Evolutionary conservation across 2,888 invertebrate species (phyloP).

Genomic region (Tiphia femorata): DNA sequence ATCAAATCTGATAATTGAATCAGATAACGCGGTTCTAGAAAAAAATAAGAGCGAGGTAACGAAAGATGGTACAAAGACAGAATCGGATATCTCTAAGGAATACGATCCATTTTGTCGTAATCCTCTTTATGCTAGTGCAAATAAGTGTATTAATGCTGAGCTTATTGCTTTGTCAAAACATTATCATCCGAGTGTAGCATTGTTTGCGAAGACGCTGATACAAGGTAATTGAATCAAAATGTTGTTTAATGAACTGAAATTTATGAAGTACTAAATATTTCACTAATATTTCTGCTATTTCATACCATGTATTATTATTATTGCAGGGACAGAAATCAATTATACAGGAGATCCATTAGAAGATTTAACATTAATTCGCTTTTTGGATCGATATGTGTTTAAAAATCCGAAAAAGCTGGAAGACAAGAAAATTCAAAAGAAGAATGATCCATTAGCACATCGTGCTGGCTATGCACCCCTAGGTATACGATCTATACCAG

Average conservation of each 20-base stretch:
- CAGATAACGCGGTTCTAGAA: conserved; percentile 4
- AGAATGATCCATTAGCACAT: conserved; percentile 76
- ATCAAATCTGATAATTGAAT: conserved; percentile 42
- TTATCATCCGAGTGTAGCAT: conserved; percentile 91
- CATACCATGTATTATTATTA: background rate
- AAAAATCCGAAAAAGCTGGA: conserved; percentile 87
- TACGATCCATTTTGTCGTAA: conserved; percentile 84
- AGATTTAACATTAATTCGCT: conserved; percentile 91
- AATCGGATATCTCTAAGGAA: conserved; percentile 2
- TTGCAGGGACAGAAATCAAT: conserved; percentile 77
- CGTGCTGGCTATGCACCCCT: conserved; percentile 79
- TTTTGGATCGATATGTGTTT: conserved; percentile 95
- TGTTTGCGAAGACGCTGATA: conserved; percentile 87
- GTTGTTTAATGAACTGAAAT: background rate
- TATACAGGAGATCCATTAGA: conserved; percentile 95
- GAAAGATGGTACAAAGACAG: conserved; percentile 9
- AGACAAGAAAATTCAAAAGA: conserved; percentile 70
- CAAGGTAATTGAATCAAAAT: conserved; percentile 70
- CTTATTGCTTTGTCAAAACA: conserved; percentile 80
- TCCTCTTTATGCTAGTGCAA: conserved; percentile 86
- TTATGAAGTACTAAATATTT: background rate
- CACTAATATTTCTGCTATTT: too few species aligned
- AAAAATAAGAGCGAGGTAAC: conserved; percentile 4
- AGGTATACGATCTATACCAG: conserved; percentile 79
- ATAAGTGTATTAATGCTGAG: conserved; percentile 80